Evolutionary conservation across 2,113 vertebrate genomes (phyloP).

Genomic region (Microcebus griseorufus): DNA sequence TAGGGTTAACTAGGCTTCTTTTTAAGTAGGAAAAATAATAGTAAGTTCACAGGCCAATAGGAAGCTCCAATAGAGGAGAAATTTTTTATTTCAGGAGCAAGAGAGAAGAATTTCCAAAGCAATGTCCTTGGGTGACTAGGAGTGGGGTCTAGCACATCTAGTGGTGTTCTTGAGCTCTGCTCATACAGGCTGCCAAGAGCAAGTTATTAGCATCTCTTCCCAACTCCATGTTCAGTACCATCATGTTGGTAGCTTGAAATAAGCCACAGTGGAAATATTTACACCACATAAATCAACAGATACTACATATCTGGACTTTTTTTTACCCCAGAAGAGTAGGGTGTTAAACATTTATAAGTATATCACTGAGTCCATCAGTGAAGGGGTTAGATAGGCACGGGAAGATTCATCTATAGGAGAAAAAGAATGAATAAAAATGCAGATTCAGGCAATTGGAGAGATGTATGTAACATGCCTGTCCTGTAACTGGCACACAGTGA

Average conservation of each 20-base stretch:
- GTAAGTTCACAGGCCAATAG: not conserved
- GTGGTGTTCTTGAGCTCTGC: not conserved
- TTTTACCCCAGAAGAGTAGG: not conserved
- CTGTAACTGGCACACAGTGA: not conserved
- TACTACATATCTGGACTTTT: not conserved
- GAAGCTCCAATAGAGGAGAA: not conserved
- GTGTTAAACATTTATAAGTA: not conserved
- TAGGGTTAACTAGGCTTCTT: not conserved
- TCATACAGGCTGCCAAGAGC: not conserved
- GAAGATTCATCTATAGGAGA: not conserved
- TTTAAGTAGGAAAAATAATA: not conserved
- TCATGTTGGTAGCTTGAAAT: not conserved
- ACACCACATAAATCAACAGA: not conserved
- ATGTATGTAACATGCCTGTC: not conserved
- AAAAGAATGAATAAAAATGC: not conserved
- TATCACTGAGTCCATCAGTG: not conserved
- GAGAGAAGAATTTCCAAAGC: not conserved
- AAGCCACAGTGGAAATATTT: not conserved
- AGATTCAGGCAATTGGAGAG: not conserved
- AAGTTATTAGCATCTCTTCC: not conserved
- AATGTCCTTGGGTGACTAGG: not conserved
- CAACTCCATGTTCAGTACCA: not conserved
- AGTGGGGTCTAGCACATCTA: not conserved
- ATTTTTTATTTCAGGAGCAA: conserved; percentile 1
- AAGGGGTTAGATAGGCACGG: not conserved